Evolutionary conservation across 1,140 invertebrate species (phyloP), one percentile per base, ranked within the genome.

Genomic region (Lethrus apterus): DNA sequence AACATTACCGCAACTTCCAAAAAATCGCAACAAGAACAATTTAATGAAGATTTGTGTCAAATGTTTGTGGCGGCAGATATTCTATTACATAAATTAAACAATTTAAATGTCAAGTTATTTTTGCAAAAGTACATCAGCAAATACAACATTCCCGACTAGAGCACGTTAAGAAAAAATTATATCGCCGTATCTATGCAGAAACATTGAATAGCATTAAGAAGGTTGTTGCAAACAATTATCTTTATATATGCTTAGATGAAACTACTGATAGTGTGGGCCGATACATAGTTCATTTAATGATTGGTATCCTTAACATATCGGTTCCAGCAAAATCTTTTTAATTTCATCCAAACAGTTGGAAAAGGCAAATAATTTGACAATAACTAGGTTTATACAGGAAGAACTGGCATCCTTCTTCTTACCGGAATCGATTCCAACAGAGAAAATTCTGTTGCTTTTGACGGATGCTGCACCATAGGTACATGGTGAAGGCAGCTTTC

Each of bases 341-440:
- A 34, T 34, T n/a, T 34, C 7, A 7, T 29, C 24, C n/a, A 29
- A 29, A 29, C 24, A 29, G n/a, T 29, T 29, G 24, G 24, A 29
- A 7, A 29, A 29, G n/a, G n/a, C 24, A 29, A 29, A 29, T 29
- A 29, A 29, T 29, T 7, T 29, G 24, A 29, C 24, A 8, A 29
- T 29, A 8, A 29, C 24, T 8, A 7, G 24, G n/a, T 29, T 7
- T 29, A 29, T 29, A 8, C 24, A 29, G n/a, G 24, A 29, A 29
- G 24, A n/a, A n/a, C n/a, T 29, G 24, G 7, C 24, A 8, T n/a
- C 7, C 24, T 29, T 29, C n/a, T 29, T 8, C n/a, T 29, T 29
- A 29, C 24, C 24, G n/a, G 24, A n/a, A 8, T 8, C 24, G n/a
- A 29, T 29, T 29, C 24, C 24, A 8, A 8, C 24, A 29, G 24